phyloP scores from a whole-genome alignment of 2,113 vertebrate genomes.

The Pseudopipra pipra region DNA sequence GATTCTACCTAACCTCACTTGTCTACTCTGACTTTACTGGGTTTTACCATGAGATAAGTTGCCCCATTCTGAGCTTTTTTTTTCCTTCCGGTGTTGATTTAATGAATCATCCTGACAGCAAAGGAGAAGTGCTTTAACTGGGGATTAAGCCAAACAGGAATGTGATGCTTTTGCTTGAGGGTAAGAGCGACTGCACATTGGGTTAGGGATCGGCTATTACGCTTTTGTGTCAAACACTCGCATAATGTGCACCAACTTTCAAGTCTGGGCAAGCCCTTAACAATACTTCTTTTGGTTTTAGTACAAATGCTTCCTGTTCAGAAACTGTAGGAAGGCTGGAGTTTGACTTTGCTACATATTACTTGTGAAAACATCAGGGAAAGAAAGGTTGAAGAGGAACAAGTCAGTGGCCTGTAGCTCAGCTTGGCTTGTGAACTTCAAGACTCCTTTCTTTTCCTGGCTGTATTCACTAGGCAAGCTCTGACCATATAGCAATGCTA shows the following conservation, averaged over 20 bases:
- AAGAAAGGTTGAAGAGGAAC: neutral
- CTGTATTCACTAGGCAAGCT: neutral
- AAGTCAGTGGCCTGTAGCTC: neutral
- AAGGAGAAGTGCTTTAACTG: neutral
- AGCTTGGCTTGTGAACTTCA: neutral
- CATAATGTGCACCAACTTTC: neutral
- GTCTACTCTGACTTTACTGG: neutral
- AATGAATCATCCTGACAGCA: constrained; percentile 38
- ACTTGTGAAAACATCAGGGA: neutral
- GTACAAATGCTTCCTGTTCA: neutral
- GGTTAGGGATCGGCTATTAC: neutral
- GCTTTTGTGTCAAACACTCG: neutral
- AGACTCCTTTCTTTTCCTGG: neutral
- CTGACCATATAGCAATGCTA: neutral
- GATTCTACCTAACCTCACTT: neutral
- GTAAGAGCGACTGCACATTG: neutral
- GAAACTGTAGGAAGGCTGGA: neutral
- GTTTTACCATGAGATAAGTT: neutral
- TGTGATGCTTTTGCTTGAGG: neutral
- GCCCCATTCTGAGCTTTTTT: neutral
- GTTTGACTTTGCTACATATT: neutral
- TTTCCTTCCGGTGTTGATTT: neutral
- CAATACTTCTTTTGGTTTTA: neutral
- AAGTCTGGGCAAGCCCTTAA: constrained; percentile 21
- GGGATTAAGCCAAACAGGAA: constrained; percentile 26